phyloP scores from a whole-genome alignment of 2,113 vertebrate genomes.

The Heptranchias perlo region DNA sequence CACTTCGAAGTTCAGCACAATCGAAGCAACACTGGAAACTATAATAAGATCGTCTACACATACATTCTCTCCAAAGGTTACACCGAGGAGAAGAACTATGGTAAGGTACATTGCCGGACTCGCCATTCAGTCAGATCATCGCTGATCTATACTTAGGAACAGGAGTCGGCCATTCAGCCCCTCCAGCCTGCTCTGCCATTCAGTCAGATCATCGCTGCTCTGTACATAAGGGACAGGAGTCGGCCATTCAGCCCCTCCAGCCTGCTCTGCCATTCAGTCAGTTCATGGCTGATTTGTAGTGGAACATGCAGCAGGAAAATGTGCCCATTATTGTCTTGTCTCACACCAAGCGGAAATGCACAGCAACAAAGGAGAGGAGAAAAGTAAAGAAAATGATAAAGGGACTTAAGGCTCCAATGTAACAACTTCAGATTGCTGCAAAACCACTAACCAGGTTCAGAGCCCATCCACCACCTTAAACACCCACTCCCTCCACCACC shows the following conservation, averaged over 20 bases:
- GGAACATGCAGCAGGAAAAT: not conserved
- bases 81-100: slow-evolving; percentile 85
- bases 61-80: slow-evolving; percentile 76
- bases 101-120: slow-evolving; percentile 52
- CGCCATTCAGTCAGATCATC: too few relatives aligned
- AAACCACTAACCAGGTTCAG: not conserved
- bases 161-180: not conserved
- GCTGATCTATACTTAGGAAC: too few relatives aligned
- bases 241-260: not conserved
- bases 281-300: not conserved
- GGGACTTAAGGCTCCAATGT: not conserved
- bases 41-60: slow-evolving; percentile 76
- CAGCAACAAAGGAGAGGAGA: too few relatives aligned
- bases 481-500: not conserved
- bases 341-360: not conserved
- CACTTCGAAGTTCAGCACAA: slow-evolving; percentile 89
- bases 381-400: not conserved
- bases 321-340: not conserved
- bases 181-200: not conserved
- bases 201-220: too few relatives aligned
- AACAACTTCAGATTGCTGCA: not conserved
- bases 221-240: too few relatives aligned
- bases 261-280: not conserved
- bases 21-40: slow-evolving; percentile 57
- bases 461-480: not conserved